Evolutionary conservation across 2,797 vertebrate genomes (phyloP).

Genomic region (Paratrypauchen microcephalus): DNA sequence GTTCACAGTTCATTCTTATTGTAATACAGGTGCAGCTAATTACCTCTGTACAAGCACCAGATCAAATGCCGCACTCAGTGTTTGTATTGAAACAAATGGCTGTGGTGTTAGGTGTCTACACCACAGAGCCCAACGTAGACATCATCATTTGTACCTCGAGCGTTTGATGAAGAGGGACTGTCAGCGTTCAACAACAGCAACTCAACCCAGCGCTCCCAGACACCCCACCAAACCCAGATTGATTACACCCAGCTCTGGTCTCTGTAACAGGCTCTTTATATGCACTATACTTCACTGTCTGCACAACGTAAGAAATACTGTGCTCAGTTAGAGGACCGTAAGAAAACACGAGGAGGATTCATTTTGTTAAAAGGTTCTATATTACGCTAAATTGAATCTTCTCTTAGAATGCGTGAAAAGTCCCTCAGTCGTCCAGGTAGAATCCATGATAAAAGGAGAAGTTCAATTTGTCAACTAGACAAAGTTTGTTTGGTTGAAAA

Average conservation of each 20-base stretch:
- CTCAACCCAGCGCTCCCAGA: not conserved
- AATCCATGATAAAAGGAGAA: no score
- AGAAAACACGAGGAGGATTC: no score
- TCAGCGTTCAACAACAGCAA: constrained; percentile 8
- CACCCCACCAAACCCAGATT: constrained; percentile 5
- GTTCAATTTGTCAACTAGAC: no score
- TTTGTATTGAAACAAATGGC: not conserved
- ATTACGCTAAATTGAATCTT: no score
- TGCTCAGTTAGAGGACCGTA: no score
- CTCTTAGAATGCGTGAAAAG: no score
- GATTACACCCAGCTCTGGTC: not conserved
- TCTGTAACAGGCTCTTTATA: not conserved
- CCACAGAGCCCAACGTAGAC: not conserved
- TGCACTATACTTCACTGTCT: no score
- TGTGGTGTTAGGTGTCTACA: not conserved
- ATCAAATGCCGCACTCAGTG: not conserved
- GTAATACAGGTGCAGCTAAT: not conserved
- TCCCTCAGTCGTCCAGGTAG: no score
- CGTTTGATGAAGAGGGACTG: constrained; percentile 10
- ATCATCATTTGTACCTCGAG: constrained; percentile 3
- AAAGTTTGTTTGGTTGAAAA: no score
- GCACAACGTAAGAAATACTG: no score
- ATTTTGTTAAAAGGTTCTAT: no score
- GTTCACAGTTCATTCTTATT: not conserved
- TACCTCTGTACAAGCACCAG: not conserved